A percentile compares a stretch with the other conserved stretches of the same genome.
These are phyloP conservation scores for Alsophila aescularia DNA, from an alignment of 2,888 invertebrate species.

Conservation along the genomic window DNA sequence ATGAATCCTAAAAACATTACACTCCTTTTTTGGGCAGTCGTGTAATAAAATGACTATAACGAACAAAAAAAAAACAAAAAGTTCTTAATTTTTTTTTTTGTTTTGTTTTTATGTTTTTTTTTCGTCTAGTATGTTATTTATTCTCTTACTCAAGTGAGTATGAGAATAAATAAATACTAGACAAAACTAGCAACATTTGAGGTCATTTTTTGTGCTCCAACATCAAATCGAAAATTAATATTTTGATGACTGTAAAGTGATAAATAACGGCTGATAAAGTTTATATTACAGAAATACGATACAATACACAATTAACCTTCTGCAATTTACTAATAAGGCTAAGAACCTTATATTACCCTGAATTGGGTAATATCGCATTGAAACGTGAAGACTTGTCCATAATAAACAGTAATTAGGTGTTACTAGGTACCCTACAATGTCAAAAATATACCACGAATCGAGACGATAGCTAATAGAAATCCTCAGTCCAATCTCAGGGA, in stretches of 20 bases:
- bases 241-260: conserved; percentile 8
- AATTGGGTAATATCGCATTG: conserved; percentile 1
- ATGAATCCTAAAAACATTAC: too few species aligned
- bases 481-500: conserved; percentile 59
- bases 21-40: too few species aligned
- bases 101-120: too few species aligned
- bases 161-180: too few species aligned
- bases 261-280: conserved; percentile 4
- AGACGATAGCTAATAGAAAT: conserved; percentile 38
- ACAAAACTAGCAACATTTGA: too few species aligned
- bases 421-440: conserved; percentile 2
- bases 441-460: conserved; percentile 1
- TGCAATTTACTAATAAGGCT: conserved; percentile 22
- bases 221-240: neutral
- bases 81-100: too few species aligned
- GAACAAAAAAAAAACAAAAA: too few species aligned
- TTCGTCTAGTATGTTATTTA: too few species aligned
- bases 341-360: conserved; percentile 13
- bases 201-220: neutral
- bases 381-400: conserved; percentile 4
- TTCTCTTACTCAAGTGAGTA: too few species aligned
- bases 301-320: conserved; percentile 16
- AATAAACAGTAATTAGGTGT: neutral
- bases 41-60: too few species aligned
- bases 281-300: conserved; percentile 5